Conservation (phyloP, 2,797 vertebrate species). For the Tenualosa thibaudeaui region DNA sequence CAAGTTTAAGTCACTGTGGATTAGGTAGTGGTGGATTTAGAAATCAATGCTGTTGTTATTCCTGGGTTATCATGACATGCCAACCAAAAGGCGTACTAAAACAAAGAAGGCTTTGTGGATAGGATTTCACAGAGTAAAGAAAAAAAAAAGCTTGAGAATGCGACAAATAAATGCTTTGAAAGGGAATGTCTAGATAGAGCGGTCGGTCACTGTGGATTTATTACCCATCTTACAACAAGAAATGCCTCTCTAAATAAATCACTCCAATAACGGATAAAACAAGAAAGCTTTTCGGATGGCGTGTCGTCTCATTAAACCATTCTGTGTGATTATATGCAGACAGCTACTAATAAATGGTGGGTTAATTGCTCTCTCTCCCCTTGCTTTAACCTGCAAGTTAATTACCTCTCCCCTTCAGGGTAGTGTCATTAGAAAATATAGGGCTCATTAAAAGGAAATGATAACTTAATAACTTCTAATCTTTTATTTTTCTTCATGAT, state of each 20-base stretch:
- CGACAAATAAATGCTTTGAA: not conserved
- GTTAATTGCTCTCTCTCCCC: constrained; percentile 67
- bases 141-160: not conserved
- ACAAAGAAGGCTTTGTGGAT: constrained; percentile 32
- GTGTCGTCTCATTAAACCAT: constrained; percentile 63
- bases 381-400: constrained; percentile 72
- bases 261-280: constrained; percentile 59
- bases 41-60: constrained; percentile 36
- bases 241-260: constrained; percentile 58
- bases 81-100: constrained; percentile 45
- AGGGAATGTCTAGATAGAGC: not conserved
- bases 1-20: constrained; percentile 28
- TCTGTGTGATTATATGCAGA: constrained; percentile 59
- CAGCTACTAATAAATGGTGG: constrained; percentile 60
- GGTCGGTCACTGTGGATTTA: not conserved
- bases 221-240: constrained; percentile 52
- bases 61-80: constrained; percentile 23
- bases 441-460: constrained; percentile 72
- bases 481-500: constrained; percentile 10
- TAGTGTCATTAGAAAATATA: constrained; percentile 67
- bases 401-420: constrained; percentile 72
- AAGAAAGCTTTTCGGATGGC: constrained; percentile 46
- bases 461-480: constrained; percentile 69
- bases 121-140: not conserved
- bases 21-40: constrained; percentile 26